Evolutionary conservation across 2,888 invertebrate genomes (phyloP).

Genomic region (Phlogophora meticulosa): DNA sequence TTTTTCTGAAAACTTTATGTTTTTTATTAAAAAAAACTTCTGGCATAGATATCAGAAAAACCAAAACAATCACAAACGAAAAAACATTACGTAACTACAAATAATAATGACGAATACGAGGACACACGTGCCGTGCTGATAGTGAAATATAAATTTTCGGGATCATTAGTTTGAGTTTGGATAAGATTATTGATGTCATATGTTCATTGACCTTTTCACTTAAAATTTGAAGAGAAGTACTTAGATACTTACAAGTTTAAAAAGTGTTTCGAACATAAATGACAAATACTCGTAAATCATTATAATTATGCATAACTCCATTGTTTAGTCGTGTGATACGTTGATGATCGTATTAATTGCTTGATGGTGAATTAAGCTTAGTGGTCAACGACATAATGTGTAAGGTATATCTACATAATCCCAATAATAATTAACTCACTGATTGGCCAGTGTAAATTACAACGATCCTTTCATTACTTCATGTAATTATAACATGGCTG

Average conservation of each 20-base stretch:
- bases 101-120: too few relatives aligned
- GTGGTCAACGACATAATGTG: background rate
- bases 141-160: conserved; percentile 14
- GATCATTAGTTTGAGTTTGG: background rate
- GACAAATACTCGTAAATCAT: background rate
- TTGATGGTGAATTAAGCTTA: background rate
- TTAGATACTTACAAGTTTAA: background rate
- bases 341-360: background rate
- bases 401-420: background rate
- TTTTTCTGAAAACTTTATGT: too few relatives aligned
- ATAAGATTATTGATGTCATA: background rate
- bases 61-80: too few relatives aligned
- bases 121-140: too few relatives aligned
- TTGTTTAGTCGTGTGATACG: background rate
- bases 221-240: too few relatives aligned
- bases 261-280: too few relatives aligned
- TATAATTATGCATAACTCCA: background rate
- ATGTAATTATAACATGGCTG: background rate
- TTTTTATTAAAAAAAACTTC: background rate
- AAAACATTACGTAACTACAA: too few relatives aligned
- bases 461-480: background rate
- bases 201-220: background rate
- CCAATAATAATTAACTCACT: conserved; percentile 11
- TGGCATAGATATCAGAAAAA: too few relatives aligned
- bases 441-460: background rate